These are phyloP conservation scores for Antennarius striatus DNA, from an alignment of 2,113 vertebrate genomes.

Conservation along the genomic window DNA sequence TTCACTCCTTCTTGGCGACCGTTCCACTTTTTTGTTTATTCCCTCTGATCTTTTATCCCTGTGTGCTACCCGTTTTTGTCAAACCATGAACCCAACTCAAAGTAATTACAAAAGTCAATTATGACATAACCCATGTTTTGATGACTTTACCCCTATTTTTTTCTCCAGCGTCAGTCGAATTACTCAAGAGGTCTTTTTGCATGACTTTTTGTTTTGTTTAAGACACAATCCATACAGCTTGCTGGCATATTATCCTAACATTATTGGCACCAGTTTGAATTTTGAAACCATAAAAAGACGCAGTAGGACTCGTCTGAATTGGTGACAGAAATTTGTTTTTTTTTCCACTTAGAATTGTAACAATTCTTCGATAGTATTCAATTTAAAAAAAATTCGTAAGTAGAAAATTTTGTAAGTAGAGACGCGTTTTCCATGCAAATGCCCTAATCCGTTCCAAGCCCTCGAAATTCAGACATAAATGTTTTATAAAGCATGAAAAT, in stretches of 20 bases:
- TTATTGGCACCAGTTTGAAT: neutral
- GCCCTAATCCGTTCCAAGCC: too few relatives aligned
- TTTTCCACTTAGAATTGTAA: too few relatives aligned
- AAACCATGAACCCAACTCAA: conserved; percentile 4
- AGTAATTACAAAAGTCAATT: conserved; percentile 6
- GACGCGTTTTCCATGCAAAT: too few relatives aligned
- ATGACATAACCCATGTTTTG: neutral
- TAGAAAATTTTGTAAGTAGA: too few relatives aligned
- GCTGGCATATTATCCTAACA: neutral
- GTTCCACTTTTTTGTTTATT: conserved; percentile 11
- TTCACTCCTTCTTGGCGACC: neutral
- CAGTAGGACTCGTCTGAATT: neutral
- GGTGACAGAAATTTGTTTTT: neutral
- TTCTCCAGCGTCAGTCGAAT: neutral
- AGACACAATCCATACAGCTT: neutral
- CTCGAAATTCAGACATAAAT: too few relatives aligned
- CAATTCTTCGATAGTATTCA: too few relatives aligned
- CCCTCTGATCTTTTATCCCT: conserved; percentile 30
- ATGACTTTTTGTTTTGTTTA: neutral
- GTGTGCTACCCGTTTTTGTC: conserved; percentile 15
- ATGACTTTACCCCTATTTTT: neutral
- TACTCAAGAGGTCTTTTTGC: neutral
- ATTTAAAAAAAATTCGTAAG: too few relatives aligned
- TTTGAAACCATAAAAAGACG: too few relatives aligned
- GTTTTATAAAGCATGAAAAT: too few relatives aligned